Base-by-base conservation (phyloP, 2,888 invertebrate species). In the Melieria crassipennis region DNA sequence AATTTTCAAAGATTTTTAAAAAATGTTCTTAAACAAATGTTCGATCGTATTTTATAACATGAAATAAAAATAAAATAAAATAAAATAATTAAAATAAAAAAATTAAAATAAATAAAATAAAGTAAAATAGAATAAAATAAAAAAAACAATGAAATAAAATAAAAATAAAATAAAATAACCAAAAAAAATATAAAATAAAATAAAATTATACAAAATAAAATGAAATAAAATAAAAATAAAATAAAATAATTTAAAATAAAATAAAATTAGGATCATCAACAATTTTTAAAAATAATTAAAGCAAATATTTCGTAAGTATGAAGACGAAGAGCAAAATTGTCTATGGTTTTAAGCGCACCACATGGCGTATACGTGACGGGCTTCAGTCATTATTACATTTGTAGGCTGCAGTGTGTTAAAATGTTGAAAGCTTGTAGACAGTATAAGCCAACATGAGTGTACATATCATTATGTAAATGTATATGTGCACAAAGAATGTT, bases 221-320 rank as follows among this genome's bases (percentile, higher is more conserved):
- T n/a, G 30, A 10, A 16, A 42, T 46, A 50, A 60, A 68, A 13
- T 68, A 60, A 30, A 30, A 60, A 68, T 43, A 52, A 68, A 43
- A 65, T 56, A 56, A 65, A 56, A 65, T 48, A 56, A 56, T 43
- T 10, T 43, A 65, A 55, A 43, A 55, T 55, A 65, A 42, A 55
- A 30, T 13, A 65, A 55, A 42, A 16, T 16, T 16, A 16, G 0
- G 16, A 1, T 16, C 16, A 16, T 16, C 16, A 16, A 16, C 0
- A 0, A 16, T 16, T 16, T 16, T 1, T 16, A 16, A 16, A 16
- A 16, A 16, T 16, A 46, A 47, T 11, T 7, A 63, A 63, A 46
- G 9, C 5, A 7, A 13, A 64, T 16, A 57, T 52, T 52, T 52
- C n/a, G 43, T 58, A 58, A 58, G 42, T 42, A 30, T 43, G 45